Evolutionary conservation across 2,113 vertebrate species (phyloP), one percentile per base, ranked within the genome.

Genomic region (Scalopus aquaticus): DNA sequence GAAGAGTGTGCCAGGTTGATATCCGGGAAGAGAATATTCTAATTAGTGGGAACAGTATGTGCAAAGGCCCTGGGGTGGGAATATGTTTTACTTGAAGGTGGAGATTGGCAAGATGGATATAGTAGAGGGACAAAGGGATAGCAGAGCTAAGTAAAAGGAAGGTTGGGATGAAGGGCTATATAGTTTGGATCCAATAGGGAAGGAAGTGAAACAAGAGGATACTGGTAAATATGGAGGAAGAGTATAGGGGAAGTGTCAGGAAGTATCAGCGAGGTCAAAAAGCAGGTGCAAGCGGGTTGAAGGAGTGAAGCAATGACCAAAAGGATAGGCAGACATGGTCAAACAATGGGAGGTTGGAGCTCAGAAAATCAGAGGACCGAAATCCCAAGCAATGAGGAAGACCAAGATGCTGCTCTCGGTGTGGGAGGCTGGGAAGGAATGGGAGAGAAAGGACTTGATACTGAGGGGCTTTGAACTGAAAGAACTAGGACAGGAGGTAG

Each of bases 91-190:
- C 69, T 42, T 78, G 46, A 49, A 9, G 58, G 16, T 35, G 11
- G 51, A 81, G 49, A 88, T 42, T 73, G 35, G 74, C 62, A 79
- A 19, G 56, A 54, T 84, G 54, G 46, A 65, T 44, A 17, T 62
- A 67, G 22, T 42, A 3, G 37, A 79, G 49, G 37, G 44, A 76
- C 13, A 60, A 70, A 94, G 30, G 39, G 74, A 65, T 22, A 88
- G 44, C 17, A 94, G 54, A 65, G 60, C 74, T 84, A 60, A 82
- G 76, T 37, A 54, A 86, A 85, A 94, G 62, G 30, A 42, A 93
- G 32, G 39, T 62, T 93, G 49, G 26, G 9, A 22, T 69, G 74
- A 93, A 67, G 9, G n/a, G 13, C 77, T 83, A 65, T 44, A 13
- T 46, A 60, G 11, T 92, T 87, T 95, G 72, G n/a, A 80, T 3